Conservation (phyloP, 1,140 invertebrate genomes). For the Hormaphis cornu region DNA sequence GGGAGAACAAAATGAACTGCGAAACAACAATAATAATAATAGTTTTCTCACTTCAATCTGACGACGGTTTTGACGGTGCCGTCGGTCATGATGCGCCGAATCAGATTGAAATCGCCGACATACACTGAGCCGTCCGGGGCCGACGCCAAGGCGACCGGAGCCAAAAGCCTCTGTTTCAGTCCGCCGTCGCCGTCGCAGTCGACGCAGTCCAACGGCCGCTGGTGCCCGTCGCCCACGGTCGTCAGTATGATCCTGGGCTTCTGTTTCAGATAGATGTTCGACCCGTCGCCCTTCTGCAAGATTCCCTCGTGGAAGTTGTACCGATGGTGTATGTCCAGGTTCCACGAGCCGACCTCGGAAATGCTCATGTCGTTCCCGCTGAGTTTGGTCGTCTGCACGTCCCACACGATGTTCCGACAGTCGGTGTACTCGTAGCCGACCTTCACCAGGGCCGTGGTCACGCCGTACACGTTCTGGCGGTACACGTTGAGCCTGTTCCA, state of each 20-base stretch:
- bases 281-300: conserved; percentile 92
- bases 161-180: conserved; percentile 69
- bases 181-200: conserved; percentile 70
- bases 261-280: conserved; percentile 90
- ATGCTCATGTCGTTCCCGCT: conserved; percentile 94
- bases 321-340: conserved; percentile 91
- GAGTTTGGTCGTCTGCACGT: conserved; percentile 85
- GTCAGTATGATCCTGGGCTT: conserved; percentile 82
- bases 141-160: conserved; percentile 81
- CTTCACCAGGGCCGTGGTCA: conserved; percentile 82
- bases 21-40: too few relatives aligned
- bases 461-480: conserved; percentile 83
- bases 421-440: conserved; percentile 92
- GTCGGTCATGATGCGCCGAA: conserved; percentile 79
- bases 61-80: conserved; percentile 80
- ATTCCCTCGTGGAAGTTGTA: conserved; percentile 98
- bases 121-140: conserved; percentile 88
- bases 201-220: conserved; percentile 68
- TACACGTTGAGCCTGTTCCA: conserved; percentile 97
- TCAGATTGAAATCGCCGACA: conserved; percentile 92
- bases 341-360: conserved; percentile 92
- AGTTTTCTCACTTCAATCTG: conserved; percentile 67
- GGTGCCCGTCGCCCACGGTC: conserved; percentile 86
- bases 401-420: conserved; percentile 90
- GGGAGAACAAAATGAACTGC: too few relatives aligned